Percentiles rank a stretch among this genome's conserved stretches.
Conservation (phyloP, 2,113 vertebrate genomes). For the Antennarius striatus region DNA sequence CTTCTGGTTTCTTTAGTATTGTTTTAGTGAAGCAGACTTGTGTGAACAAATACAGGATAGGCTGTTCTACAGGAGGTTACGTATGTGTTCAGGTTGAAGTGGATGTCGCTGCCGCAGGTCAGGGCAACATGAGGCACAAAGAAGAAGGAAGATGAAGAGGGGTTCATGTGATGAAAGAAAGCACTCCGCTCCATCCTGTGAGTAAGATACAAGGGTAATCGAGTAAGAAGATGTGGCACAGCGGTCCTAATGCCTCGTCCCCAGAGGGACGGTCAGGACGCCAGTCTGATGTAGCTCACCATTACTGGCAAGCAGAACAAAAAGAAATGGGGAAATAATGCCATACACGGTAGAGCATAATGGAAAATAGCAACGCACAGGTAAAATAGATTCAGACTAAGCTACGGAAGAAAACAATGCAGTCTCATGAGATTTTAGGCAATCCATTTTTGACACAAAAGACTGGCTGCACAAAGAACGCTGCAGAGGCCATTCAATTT, state of each 20-base stretch:
- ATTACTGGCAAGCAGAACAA: constrained; percentile 23
- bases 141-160: constrained; percentile 20
- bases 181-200: constrained; percentile 25
- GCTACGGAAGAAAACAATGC: constrained; percentile 16
- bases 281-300: constrained; percentile 36
- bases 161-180: constrained; percentile 1
- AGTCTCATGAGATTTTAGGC: constrained; percentile 12
- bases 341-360: constrained; percentile 32
- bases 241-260: constrained; percentile 41
- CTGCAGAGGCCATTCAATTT: constrained; percentile 3
- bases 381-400: constrained; percentile 47
- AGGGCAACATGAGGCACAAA: constrained; percentile 14
- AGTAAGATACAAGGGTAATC: constrained; percentile 53
- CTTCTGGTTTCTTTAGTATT: too few species aligned
- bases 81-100: background rate
- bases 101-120: too few species aligned
- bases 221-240: constrained; percentile 19
- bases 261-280: constrained; percentile 59
- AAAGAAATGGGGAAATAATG: constrained; percentile 39
- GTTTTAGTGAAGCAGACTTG: too few species aligned
- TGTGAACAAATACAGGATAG: too few species aligned
- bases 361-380: constrained; percentile 45
- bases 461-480: constrained; percentile 25
- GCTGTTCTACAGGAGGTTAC: too few species aligned
- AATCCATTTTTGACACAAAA: constrained; percentile 44